Evolutionary conservation across 2,797 vertebrate species (phyloP).

Genomic region (Rhinogobio ventralis): DNA sequence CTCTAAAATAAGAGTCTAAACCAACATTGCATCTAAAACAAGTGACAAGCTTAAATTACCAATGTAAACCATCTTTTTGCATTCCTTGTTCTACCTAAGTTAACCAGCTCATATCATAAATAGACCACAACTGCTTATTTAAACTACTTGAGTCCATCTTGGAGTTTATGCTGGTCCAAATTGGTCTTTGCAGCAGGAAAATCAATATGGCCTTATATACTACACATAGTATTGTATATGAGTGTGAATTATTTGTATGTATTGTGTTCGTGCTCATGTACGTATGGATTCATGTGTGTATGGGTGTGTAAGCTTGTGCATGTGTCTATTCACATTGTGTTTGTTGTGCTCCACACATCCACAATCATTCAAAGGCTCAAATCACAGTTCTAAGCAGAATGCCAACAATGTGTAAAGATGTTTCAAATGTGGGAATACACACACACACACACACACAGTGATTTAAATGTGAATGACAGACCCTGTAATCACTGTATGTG

Average conservation of each 20-base stretch:
- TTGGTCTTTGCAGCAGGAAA: not conserved
- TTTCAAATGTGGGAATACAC: slow-evolving; percentile 55
- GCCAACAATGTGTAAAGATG: slow-evolving; percentile 68
- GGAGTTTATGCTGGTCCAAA: not conserved
- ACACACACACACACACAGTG: slow-evolving; percentile 59
- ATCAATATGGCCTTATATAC: not conserved
- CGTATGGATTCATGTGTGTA: slow-evolving; percentile 8
- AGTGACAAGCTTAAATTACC: not conserved
- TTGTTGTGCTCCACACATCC: slow-evolving; percentile 19
- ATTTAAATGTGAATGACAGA: slow-evolving; percentile 85
- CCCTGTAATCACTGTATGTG: slow-evolving; percentile 81
- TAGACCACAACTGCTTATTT: not conserved
- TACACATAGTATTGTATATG: not conserved
- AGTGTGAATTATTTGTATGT: not conserved
- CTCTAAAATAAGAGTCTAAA: too few species aligned
- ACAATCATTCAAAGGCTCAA: slow-evolving; percentile 55
- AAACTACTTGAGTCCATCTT: slow-evolving; percentile 2
- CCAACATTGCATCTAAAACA: not conserved
- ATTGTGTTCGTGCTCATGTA: not conserved
- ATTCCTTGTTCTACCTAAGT: not conserved
- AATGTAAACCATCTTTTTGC: not conserved
- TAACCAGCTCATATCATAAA: not conserved
- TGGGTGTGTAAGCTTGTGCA: slow-evolving; percentile 22
- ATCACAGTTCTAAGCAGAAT: slow-evolving; percentile 61
- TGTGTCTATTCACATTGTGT: not conserved